Evolutionary conservation across 1,140 invertebrate genomes (phyloP).

Genomic region (Polypedilum vanderplanki): DNA sequence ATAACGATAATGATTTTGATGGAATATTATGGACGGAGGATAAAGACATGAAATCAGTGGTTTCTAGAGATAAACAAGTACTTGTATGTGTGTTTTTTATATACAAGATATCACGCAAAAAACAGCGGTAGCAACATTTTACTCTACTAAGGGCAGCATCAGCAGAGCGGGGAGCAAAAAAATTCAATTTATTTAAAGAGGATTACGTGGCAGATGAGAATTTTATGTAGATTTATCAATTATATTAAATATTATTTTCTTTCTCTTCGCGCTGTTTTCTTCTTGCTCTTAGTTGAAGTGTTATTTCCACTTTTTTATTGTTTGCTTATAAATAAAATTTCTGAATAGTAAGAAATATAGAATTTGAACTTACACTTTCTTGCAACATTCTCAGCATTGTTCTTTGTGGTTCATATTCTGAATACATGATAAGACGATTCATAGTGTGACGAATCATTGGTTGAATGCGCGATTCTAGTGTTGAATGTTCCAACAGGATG

Average conservation of each 20-base stretch:
- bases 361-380: slow-evolving; percentile 62
- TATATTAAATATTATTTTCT: not conserved
- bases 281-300: slow-evolving; percentile 5
- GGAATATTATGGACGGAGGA: not conserved
- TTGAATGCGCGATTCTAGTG: slow-evolving; percentile 68
- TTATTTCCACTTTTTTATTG: not conserved
- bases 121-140: not conserved
- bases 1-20: slow-evolving; percentile 3
- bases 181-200: slow-evolving; percentile 19
- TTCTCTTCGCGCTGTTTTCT: not conserved
- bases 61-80: not conserved
- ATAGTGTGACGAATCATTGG: slow-evolving; percentile 63
- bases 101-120: not conserved
- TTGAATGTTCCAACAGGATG: slow-evolving; percentile 69
- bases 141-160: not conserved
- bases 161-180: not conserved
- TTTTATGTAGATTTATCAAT: slow-evolving; percentile 14
- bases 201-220: slow-evolving; percentile 16
- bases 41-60: not conserved
- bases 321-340: not conserved
- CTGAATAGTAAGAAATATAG: no score
- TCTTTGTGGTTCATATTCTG: slow-evolving; percentile 55
- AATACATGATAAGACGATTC: slow-evolving; percentile 56
- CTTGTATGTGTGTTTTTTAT: not conserved
- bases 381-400: slow-evolving; percentile 68